Conservation (phyloP, 2,113 vertebrate genomes). For the Haemorhous mexicanus region DNA sequence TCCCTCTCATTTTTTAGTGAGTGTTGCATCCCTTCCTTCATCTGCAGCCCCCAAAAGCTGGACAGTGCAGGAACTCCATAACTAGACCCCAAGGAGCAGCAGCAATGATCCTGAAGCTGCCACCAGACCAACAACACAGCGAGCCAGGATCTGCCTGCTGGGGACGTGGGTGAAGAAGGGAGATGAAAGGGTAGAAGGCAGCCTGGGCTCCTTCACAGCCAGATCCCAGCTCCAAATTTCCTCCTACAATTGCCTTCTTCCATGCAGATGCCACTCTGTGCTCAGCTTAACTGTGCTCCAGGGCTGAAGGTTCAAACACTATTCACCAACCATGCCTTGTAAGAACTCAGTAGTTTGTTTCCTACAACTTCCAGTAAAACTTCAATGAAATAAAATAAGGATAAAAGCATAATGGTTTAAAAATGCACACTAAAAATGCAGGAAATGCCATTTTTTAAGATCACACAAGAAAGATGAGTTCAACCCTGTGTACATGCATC, state of each 20-base stretch:
- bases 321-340: rapidly evolving
- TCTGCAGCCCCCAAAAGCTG: background rate
- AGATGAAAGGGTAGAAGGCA: rapidly evolving
- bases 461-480: background rate
- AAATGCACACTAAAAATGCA: background rate
- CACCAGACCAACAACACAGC: background rate
- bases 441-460: background rate
- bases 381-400: background rate
- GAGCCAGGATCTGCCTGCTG: rapidly evolving
- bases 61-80: background rate
- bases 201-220: background rate
- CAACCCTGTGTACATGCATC: too few species aligned
- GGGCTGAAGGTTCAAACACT: background rate
- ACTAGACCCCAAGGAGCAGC: background rate
- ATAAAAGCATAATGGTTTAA: background rate
- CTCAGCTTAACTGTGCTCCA: background rate
- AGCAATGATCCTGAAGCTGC: background rate
- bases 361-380: background rate
- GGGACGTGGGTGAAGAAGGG: background rate
- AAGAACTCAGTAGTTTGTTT: background rate
- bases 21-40: background rate
- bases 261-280: background rate
- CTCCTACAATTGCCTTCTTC: background rate
- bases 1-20: background rate
- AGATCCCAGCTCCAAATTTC: background rate